Conservation (phyloP, 2,113 vertebrate genomes). For the Leucopsar rothschildi region DNA sequence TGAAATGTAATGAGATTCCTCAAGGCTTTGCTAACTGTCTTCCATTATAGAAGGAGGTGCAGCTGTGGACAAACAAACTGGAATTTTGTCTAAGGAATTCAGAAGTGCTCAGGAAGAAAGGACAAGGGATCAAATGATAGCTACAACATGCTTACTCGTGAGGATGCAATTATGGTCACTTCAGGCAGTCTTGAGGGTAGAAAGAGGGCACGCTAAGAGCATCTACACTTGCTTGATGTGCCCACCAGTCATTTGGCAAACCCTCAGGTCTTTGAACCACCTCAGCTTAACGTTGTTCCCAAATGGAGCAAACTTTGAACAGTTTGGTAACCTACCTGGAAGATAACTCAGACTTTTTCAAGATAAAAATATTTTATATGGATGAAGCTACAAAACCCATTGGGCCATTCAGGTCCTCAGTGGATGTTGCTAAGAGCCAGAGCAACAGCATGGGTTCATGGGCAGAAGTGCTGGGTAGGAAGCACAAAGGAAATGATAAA, state of each 20-base stretch:
- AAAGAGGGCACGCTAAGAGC: neutral
- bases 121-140: neutral
- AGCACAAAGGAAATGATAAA: neutral
- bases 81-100: neutral
- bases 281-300: accelerated
- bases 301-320: neutral
- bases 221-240: neutral
- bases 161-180: neutral
- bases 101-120: neutral
- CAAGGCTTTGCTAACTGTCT: neutral
- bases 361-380: neutral
- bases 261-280: neutral
- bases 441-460: neutral
- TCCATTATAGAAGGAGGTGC: neutral
- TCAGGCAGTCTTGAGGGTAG: neutral
- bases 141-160: neutral
- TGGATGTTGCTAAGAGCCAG: neutral
- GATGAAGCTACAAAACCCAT: neutral
- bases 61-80: accelerated
- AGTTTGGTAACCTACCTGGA: neutral
- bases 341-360: neutral
- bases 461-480: neutral
- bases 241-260: neutral
- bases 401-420: neutral
- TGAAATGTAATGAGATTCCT: neutral